Base-by-base conservation (phyloP, 2,797 vertebrate genomes). In the Cryptoblepharus egeriae region DNA sequence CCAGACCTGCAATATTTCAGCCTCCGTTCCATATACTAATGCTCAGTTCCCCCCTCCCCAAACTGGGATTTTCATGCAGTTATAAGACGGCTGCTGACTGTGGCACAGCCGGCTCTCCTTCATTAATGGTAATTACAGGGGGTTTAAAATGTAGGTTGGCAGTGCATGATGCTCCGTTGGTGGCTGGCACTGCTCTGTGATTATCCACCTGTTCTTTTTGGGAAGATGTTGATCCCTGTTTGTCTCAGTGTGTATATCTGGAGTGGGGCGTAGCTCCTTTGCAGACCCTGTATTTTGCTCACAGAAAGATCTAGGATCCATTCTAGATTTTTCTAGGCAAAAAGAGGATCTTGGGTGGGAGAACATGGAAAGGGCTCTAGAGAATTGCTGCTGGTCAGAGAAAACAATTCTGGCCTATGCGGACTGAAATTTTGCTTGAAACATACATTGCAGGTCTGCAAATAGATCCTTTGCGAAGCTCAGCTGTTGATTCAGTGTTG, bases 121-220 rank as follows among this genome's bases (percentile, higher is more conserved):
- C 92, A 89, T 91, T 91, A 90, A 93, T 94, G 89, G 92, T 94
- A 95, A 95, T 96, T 95, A 93, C 91, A 93, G 88, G 89, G 92
- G 87, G 90, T 95, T 95, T 95, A 91, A 94, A 95, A 95, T 95
- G 85, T 85, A 91, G 83, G 89, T 80, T 95, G 91, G 91, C 89
- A 94, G 88, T 0, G 28, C 90, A 94, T 89, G 91, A 92, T 93
- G 92, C 92, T 52, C 89, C 90, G 89, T 90, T 93, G 93, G 93
- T 92, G 93, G 92, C 85, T 89, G 84, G 91, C 89, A 89, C 87
- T 93, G 93, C 94, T 93, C 94, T 94, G 93, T 95, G 94, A 95
- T 96, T 95, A 96, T 94, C 88, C 92, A 92, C 93, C 91, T 92
- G 91, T 90, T 92, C 91, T 87, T 92, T n/a, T 92, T 93, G 85